phyloP scores from a whole-genome alignment of 1,140 invertebrate species.

The Sipha flava region DNA sequence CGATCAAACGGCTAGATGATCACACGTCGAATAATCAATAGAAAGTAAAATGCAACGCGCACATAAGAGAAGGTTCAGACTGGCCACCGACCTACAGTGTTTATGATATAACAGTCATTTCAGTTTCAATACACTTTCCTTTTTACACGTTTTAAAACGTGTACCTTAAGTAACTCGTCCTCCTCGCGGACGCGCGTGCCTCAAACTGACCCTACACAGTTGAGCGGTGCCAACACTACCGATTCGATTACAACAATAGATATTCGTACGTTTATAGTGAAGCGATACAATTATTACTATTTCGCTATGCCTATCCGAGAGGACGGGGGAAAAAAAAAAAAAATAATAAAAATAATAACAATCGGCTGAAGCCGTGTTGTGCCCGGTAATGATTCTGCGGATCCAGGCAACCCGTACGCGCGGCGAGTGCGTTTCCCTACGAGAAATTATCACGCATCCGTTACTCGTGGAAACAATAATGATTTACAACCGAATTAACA shows the following conservation, averaged over 20 bases:
- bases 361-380: no score
- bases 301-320: no score
- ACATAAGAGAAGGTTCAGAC: conserved; percentile 29
- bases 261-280: background rate
- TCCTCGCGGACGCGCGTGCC: background rate
- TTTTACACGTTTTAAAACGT: conserved; percentile 26
- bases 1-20: background rate
- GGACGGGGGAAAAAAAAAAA: no score
- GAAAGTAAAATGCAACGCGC: conserved; percentile 26
- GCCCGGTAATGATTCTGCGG: no score
- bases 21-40: conserved; percentile 22
- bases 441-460: no score
- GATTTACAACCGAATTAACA: no score
- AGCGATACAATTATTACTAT: background rate
- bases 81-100: conserved; percentile 30
- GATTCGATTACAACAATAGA: background rate
- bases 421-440: no score
- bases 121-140: conserved; percentile 31
- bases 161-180: conserved; percentile 26
- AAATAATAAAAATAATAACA: no score
- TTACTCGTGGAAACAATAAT: no score
- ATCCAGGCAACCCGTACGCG: no score
- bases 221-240: background rate
- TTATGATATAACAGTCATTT: conserved; percentile 31
- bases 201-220: background rate